These are phyloP conservation scores for Penaeus indicus DNA, from an alignment of 1,140 invertebrate species.

Conservation along the genomic window DNA sequence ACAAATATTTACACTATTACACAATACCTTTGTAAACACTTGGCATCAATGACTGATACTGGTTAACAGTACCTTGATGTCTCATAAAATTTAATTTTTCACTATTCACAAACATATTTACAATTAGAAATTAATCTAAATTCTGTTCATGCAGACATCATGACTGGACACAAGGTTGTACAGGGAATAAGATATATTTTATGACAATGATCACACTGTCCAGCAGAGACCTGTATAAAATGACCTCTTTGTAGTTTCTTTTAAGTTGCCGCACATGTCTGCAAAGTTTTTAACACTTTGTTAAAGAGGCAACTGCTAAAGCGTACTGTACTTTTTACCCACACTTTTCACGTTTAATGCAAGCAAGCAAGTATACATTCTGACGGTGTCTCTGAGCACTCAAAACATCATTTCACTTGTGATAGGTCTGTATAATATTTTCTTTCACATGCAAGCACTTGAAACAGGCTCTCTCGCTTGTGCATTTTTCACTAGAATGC, in stretches of 20 bases:
- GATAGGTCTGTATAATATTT: neutral
- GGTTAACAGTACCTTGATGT: constrained; percentile 16
- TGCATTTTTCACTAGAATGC: neutral
- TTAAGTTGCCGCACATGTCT: neutral
- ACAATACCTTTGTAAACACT: constrained; percentile 39
- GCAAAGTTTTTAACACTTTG: neutral
- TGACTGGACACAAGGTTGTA: constrained; percentile 28
- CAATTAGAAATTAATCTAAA: constrained; percentile 24
- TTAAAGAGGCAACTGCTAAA: no score
- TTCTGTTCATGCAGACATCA: no score
- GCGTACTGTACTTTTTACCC: no score
- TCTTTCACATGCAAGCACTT: neutral
- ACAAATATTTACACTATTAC: constrained; percentile 53
- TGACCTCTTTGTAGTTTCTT: no score
- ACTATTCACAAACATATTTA: constrained; percentile 49
- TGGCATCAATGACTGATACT: constrained; percentile 31
- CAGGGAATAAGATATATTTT: neutral
- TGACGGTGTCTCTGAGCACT: neutral
- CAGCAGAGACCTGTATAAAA: no score
- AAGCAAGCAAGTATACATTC: constrained; percentile 1
- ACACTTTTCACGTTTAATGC: neutral
- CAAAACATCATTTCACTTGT: neutral
- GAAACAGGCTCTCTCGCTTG: no score
- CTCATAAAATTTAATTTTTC: constrained; percentile 28
- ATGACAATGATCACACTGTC: no score